A percentile compares a stretch with the other conserved stretches of the same genome.
phyloP scores from a whole-genome alignment of 2,797 vertebrate species.

The Microcaecilia unicolor region DNA sequence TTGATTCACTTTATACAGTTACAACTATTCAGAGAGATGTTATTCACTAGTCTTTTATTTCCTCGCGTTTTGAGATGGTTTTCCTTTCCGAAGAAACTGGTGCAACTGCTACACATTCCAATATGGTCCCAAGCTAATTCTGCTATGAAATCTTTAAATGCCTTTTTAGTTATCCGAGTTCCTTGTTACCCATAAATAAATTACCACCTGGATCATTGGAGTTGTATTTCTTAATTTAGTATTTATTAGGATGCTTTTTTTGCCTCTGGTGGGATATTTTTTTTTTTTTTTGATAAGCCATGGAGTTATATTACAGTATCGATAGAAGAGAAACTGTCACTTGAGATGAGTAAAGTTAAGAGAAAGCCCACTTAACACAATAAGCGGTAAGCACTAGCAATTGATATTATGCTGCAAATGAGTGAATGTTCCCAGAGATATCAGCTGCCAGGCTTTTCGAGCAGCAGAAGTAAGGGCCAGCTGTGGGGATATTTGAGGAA shows the following conservation, averaged over 20 bases:
- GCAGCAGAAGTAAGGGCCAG: constrained; percentile 21
- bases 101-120: neutral
- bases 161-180: neutral
- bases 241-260: constrained; percentile 1
- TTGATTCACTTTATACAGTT: no score
- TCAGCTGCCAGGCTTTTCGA: constrained; percentile 39
- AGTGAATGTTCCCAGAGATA: constrained; percentile 11
- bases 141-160: neutral
- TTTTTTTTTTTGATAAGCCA: neutral
- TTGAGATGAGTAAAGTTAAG: constrained; percentile 9
- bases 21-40: no score
- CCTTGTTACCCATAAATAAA: neutral
- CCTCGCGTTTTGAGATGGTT: no score
- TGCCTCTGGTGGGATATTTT: no score
- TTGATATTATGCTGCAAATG: constrained; percentile 14
- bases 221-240: constrained; percentile 12
- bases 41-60: no score
- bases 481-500: constrained; percentile 39
- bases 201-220: neutral
- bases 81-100: no score
- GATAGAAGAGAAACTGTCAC: neutral
- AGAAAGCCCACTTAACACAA: neutral
- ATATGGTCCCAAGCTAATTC: neutral
- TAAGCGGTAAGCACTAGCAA: constrained; percentile 23
- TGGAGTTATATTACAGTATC: neutral